Evolutionary conservation across 2,797 vertebrate species (phyloP).

Genomic region (Bryconaethiops microstoma): DNA sequence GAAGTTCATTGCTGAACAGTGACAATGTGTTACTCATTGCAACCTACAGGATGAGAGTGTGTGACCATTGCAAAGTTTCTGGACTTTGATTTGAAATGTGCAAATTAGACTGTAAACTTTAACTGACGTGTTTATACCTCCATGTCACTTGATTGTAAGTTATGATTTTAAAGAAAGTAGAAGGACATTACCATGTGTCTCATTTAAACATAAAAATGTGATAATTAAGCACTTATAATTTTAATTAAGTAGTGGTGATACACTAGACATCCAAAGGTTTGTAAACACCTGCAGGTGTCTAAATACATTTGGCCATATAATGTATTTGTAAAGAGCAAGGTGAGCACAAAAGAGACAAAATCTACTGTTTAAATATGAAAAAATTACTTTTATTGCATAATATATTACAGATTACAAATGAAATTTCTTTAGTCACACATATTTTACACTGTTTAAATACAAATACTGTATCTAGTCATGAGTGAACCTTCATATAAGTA

Average conservation of each 20-base stretch:
- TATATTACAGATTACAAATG: conserved; percentile 18
- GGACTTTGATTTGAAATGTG: conserved; percentile 49
- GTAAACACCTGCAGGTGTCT: no score
- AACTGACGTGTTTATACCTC: not conserved
- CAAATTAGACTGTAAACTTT: conserved; percentile 26
- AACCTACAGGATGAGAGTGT: conserved; percentile 26
- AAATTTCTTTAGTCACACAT: not conserved
- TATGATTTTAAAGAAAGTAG: no score
- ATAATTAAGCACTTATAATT: no score
- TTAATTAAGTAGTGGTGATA: no score
- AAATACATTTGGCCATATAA: no score
- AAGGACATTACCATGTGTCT: no score
- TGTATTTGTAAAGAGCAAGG: no score
- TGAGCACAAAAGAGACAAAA: no score
- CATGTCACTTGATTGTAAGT: no score
- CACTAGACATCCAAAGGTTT: no score
- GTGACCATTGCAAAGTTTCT: conserved; percentile 28
- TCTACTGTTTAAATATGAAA: no score
- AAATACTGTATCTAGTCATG: not conserved
- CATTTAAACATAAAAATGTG: no score
- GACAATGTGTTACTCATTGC: conserved; percentile 50
- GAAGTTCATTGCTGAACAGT: conserved; percentile 17
- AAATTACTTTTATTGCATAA: conserved; percentile 12
- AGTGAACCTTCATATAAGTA: not conserved
- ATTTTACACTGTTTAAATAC: conserved; percentile 16